Base-by-base conservation (phyloP, 2,888 invertebrate species). In the Amblyteles armatorius region DNA sequence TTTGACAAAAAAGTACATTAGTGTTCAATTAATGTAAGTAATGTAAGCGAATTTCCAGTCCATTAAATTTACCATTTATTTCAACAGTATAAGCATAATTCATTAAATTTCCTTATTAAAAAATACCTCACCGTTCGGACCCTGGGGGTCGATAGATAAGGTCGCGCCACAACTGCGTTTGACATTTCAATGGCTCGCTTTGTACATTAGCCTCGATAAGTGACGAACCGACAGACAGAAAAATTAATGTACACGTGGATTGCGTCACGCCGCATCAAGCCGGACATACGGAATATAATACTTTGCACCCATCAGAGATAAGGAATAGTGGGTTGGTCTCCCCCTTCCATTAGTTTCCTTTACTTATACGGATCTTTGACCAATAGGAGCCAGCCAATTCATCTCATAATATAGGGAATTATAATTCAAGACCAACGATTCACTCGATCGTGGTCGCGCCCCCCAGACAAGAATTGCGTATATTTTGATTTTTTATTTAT, bases 301-400 rank as follows among this genome's bases (percentile, higher is more conserved):
- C 82, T 82, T 82, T 82, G 82, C 67, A 82, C 82, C 82, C 82
- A 72, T 3, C 33, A 71, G 13, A 63, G 82, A 82, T 82, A 78
- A 78, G 72, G 19, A 82, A 57, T 78, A 33, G 65, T 48, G 63
- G 78, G 78, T 55, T 11, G 67, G 72, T 77, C 72, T 78, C n/a
- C 33, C 16, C 22, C 40, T 71, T 63, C 44, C 48, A 57, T 33
- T 22, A 9, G 4, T 72, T 73, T 2, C 16, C 36, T 67, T 65
- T 81, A n/a, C 9, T 77, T 77, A 26, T 29, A 44, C 29, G 22
- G 40, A 40, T 71, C 16, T n/a, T n/a, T 57, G 60, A 69, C 79
- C 83, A 79, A 83, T 73, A 40, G 16, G 52, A 29, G 11, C 44
- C 52, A 19, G 44, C 11, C 40, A 11, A 36, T 69, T 48, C 16